Conservation (phyloP, 2,888 invertebrate genomes). For the Heliconius cydno region DNA sequence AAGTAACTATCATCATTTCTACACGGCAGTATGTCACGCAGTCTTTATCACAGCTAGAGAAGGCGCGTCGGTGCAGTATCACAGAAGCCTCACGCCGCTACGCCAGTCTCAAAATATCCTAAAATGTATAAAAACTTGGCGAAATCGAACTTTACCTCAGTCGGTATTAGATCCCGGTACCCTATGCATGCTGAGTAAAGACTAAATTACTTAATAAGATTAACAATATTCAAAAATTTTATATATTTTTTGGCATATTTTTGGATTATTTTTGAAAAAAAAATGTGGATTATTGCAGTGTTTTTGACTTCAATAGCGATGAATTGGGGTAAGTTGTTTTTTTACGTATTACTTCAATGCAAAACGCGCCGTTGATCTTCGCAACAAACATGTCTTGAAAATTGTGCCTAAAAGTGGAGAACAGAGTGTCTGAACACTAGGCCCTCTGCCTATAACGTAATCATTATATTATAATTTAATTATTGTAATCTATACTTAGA, state of each 20-base stretch:
- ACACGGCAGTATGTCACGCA: slow-evolving; percentile 35
- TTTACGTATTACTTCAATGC: not conserved
- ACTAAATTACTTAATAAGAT: not conserved
- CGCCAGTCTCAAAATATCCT: slow-evolving; percentile 43
- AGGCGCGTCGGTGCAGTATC: slow-evolving; percentile 44
- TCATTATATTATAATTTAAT: not conserved
- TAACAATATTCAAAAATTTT: not conserved
- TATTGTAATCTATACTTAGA: too few relatives aligned
- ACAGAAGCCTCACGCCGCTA: slow-evolving; percentile 28
- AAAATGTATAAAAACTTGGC: slow-evolving; percentile 67
- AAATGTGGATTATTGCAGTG: slow-evolving; percentile 56
- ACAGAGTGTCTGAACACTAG: not conserved
- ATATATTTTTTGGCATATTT: not conserved
- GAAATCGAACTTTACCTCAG: slow-evolving; percentile 53
- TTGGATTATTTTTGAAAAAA: slow-evolving; percentile 28
- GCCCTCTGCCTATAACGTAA: not conserved
- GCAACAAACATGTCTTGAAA: not conserved
- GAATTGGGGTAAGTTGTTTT: slow-evolving; percentile 60
- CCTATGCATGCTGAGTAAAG: slow-evolving; percentile 50
- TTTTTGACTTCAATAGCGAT: slow-evolving; percentile 55
- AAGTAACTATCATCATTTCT: not conserved
- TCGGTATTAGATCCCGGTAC: slow-evolving; percentile 54
- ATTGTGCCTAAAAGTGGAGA: not conserved
- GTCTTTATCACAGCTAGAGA: slow-evolving; percentile 36
- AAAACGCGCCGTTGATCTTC: not conserved